Evolutionary conservation across 2,888 invertebrate genomes (phyloP).

Genomic region (Lymantria monacha): DNA sequence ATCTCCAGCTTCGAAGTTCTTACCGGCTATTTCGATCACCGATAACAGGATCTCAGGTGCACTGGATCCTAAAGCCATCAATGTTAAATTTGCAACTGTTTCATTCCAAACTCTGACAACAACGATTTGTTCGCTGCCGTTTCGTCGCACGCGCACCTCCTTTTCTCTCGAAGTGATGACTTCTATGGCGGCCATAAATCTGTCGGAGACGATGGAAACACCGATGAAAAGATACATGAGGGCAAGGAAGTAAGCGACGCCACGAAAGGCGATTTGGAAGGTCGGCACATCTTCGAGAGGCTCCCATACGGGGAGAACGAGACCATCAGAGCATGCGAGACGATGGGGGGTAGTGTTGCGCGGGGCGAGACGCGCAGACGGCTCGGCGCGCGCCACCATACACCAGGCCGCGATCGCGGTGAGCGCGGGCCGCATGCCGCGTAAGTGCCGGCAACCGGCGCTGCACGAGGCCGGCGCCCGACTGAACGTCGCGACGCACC

Average conservation of each 20-base stretch:
- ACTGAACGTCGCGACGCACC: slow-evolving; percentile 65
- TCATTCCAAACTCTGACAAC: slow-evolving; percentile 99
- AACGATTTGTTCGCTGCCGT: slow-evolving; percentile 94
- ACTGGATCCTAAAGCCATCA: slow-evolving; percentile 99
- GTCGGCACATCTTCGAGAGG: slow-evolving; percentile 90
- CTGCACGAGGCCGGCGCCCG: slow-evolving; percentile 76
- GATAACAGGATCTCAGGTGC: slow-evolving; percentile 99
- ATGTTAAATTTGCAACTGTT: slow-evolving; percentile 98
- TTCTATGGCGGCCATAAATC: slow-evolving; percentile 99
- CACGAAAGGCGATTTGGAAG: slow-evolving; percentile 91
- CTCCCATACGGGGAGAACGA: slow-evolving; percentile 93
- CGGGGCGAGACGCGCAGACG: slow-evolving; percentile 60
- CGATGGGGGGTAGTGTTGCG: slow-evolving; percentile 65
- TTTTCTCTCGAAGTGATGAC: slow-evolving; percentile 99
- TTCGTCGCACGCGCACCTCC: slow-evolving; percentile 94
- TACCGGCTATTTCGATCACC: slow-evolving; percentile 98
- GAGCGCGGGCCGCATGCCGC: slow-evolving; percentile 75
- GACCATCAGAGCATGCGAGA: slow-evolving; percentile 89
- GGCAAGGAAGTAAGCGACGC: slow-evolving; percentile 93
- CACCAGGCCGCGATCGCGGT: slow-evolving; percentile 72
- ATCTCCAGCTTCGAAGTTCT: slow-evolving; percentile 97
- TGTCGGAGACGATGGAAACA: slow-evolving; percentile 98
- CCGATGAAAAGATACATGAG: slow-evolving; percentile 98
- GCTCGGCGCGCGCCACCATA: slow-evolving; percentile 71
- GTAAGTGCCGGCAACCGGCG: slow-evolving; percentile 74